Conservation (phyloP, 2,888 invertebrate species). For the Polymixis lichenea region DNA sequence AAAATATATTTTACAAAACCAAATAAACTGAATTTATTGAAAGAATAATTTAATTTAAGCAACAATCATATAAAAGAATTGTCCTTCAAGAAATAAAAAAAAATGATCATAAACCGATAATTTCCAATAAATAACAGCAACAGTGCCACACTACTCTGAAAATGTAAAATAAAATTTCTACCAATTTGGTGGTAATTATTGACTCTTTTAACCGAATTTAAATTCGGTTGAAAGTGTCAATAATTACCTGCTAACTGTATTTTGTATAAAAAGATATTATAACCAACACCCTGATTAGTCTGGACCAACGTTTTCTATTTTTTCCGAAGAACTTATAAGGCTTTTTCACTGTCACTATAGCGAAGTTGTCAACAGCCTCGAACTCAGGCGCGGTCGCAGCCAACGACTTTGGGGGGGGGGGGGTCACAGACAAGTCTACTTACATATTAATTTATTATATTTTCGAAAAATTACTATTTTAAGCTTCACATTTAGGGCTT, state of each 20-base stretch:
- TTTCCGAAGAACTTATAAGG: neutral
- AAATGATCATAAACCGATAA: slow-evolving; percentile 8
- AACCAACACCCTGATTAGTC: neutral
- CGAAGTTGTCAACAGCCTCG: too few relatives aligned
- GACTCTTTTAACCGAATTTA: too few relatives aligned
- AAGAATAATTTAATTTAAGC: neutral
- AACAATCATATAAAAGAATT: neutral
- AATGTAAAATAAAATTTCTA: slow-evolving; percentile 6
- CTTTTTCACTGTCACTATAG: neutral
- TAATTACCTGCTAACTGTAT: too few relatives aligned
- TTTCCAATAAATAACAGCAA: neutral
- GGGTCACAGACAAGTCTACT: too few relatives aligned
- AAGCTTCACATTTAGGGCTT: too few relatives aligned
- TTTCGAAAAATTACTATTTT: too few relatives aligned
- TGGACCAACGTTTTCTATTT: neutral
- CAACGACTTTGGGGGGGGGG: too few relatives aligned
- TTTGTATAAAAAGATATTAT: too few relatives aligned
- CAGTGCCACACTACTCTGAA: slow-evolving; percentile 17
- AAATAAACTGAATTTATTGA: neutral
- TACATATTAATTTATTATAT: too few relatives aligned
- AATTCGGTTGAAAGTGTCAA: too few relatives aligned
- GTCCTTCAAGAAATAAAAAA: neutral
- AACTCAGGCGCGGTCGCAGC: too few relatives aligned
- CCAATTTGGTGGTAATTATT: slow-evolving; percentile 6
- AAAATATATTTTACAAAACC: neutral